Conservation (phyloP, 2,888 invertebrate species). For the Stenurella melanura region DNA sequence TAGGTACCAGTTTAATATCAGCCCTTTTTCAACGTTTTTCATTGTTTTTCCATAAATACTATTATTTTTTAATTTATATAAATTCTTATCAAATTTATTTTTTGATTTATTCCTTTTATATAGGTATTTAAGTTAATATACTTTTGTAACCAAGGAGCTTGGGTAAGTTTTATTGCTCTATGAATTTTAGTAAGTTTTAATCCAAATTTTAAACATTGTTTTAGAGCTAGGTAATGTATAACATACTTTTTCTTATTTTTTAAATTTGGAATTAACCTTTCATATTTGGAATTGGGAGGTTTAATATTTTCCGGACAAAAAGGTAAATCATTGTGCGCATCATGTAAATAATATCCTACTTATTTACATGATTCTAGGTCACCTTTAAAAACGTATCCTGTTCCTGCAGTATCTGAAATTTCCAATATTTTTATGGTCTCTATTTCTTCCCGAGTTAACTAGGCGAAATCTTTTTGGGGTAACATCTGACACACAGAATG, state of each 20-base stretch:
- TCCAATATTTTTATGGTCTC: no score
- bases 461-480: no score
- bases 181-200: conserved; percentile 8
- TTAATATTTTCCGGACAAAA: not conserved
- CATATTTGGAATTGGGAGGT: conserved; percentile 14
- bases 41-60: not conserved
- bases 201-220: conserved; percentile 10
- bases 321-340: no score
- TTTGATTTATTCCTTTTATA: no score
- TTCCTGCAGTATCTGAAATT: no score
- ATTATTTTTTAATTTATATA: not conserved
- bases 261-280: not conserved
- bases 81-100: not conserved
- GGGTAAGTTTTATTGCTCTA: not conserved
- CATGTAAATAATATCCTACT: no score
- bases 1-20: not conserved
- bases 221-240: conserved; percentile 16
- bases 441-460: no score
- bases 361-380: no score
- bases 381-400: no score
- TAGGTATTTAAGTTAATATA: not conserved
- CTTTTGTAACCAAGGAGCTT: not conserved
- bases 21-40: no score
- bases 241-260: conserved; percentile 9
- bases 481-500: no score